Evolutionary conservation across 2,113 vertebrate species (phyloP), one percentile per base, ranked within the genome.

Genomic region (Phaethon lepturus): DNA sequence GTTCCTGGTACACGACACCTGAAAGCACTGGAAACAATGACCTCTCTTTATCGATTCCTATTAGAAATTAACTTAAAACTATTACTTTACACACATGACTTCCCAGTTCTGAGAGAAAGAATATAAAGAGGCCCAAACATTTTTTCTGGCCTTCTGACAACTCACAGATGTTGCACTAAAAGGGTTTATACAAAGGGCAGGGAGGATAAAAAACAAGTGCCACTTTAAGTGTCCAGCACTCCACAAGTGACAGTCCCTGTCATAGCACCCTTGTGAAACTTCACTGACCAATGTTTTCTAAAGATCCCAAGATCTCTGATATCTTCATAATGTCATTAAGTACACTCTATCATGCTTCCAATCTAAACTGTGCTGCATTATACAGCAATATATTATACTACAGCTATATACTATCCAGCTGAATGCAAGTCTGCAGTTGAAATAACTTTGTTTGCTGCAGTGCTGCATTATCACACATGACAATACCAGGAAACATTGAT

Each of bases 401-500:
- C 17, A 44, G 60, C 55, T 89, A 42, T 67, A 38, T 58, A 22
- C 38, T 63, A 33, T 2, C 50, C 67, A 84, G 76, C 56, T 81
- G 73, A 87, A 89, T 25, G 53, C 62, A 87, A 63, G 53, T 20
- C 86, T 91, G 53, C 56, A 56, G 49, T 10, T 66, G 49, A 87
- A 86, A 69, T 18, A 63, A n/a, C 76, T 87, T 86, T 79, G 56
- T 81, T 86, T 95, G 87, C 89, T 94, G 71, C 94, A 93, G 71
- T 85, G 86, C 89, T 79, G 81, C 79, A 62, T 69, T 85, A 79
- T 62, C 93, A 94, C 83, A 69, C 26, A 75, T 89, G 88, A 42
- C 86, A 82, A 79, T 64, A 90, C 10, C 66, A 89, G 71, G 69
- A 62, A 91, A 88, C 89, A 96, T 52, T 79, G 96, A 96, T 93